Base-by-base conservation (phyloP, 2,888 invertebrate genomes). In the Colostygia pectinataria region DNA sequence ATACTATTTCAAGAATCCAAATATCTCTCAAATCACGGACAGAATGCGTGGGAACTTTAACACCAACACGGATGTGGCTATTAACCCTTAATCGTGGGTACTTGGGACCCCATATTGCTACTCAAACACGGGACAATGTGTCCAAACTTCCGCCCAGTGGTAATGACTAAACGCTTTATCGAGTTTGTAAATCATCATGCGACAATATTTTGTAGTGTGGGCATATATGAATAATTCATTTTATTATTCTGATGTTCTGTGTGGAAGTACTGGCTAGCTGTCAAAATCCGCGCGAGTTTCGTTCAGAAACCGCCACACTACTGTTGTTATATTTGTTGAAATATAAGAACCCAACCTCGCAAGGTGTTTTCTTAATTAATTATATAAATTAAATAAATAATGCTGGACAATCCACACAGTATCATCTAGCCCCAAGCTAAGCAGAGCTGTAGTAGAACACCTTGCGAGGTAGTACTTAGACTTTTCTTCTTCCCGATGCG, bases 121-220 rank as follows among this genome's bases (percentile, higher is more conserved):
- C 51, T 57, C 44, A 67, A 72, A 63, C 66, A 68, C 55, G 62
- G 63, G 63, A 64, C 70, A 68, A 71, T 68, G 54, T 63, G 55
- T 56, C 46, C 60, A 64, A 66, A 67, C 66, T 72, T 79, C 74
- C 71, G 68, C 57, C 29, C 28, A 55, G 53, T 58, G 66, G 60
- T 73, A 77, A 76, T 74, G 66, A 73, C 71, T 71, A 69, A 73
- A 72, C 63, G 65, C 57, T 77, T 67, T 76, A 81, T 81, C 81
- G 55, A 54, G 67, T 65, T 68, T 55, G 70, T 71, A 70, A 77
- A 80, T 81, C 80, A 71, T 68, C 68, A 67, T 66, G 72, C 59
- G 59, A 75, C 65, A 61, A 33, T 10, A 28, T 33, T 41, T 55
- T 52, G 51, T 47, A 23, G 46, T 65, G 68, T 77, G 72, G 66